phyloP scores from a whole-genome alignment of 2,888 invertebrate genomes.

The Choreutis nemorana region DNA sequence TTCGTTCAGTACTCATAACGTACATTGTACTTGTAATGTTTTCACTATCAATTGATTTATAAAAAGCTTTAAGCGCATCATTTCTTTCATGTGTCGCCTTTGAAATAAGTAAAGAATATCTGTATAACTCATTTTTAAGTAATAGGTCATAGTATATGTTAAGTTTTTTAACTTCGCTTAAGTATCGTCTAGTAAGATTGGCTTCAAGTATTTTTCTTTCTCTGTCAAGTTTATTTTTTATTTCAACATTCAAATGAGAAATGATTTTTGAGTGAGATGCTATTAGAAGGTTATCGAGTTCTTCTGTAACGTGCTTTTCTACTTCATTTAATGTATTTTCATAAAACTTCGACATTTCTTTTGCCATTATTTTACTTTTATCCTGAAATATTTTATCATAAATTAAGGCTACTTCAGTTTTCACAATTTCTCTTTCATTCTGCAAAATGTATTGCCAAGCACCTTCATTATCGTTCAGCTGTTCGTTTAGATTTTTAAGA shows the following conservation, averaged over 20 bases:
- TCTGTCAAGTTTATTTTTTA: conserved; percentile 27
- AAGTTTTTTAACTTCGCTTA: conserved; percentile 32
- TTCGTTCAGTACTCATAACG: conserved; percentile 46
- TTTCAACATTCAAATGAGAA: conserved; percentile 34
- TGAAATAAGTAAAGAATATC: conserved; percentile 29
- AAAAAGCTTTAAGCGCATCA: conserved; percentile 39
- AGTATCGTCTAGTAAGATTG: conserved; percentile 25
- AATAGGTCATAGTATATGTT: conserved; percentile 40
- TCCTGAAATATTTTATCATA: conserved; percentile 28
- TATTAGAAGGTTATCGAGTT: conserved; percentile 27
- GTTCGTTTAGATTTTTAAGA: conserved; percentile 18
- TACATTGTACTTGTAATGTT: conserved; percentile 48
- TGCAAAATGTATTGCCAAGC: conserved; percentile 38
- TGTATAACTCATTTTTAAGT: conserved; percentile 30
- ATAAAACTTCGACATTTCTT: conserved; percentile 38
- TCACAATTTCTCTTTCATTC: conserved; percentile 28
- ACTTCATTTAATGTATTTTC: conserved; percentile 39
- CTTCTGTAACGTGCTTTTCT: conserved; percentile 32
- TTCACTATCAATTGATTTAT: conserved; percentile 35
- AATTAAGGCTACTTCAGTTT: conserved; percentile 25
- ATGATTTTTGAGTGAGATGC: conserved; percentile 30
- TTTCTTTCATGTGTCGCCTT: conserved; percentile 33
- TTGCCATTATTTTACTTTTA: conserved; percentile 35
- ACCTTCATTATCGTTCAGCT: conserved; percentile 36
- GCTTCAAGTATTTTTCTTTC: conserved; percentile 29